A percentile compares a stretch with the other conserved stretches of the same genome.
phyloP scores from a whole-genome alignment of 2,888 invertebrate genomes.

The Asteroscopus sphinx region DNA sequence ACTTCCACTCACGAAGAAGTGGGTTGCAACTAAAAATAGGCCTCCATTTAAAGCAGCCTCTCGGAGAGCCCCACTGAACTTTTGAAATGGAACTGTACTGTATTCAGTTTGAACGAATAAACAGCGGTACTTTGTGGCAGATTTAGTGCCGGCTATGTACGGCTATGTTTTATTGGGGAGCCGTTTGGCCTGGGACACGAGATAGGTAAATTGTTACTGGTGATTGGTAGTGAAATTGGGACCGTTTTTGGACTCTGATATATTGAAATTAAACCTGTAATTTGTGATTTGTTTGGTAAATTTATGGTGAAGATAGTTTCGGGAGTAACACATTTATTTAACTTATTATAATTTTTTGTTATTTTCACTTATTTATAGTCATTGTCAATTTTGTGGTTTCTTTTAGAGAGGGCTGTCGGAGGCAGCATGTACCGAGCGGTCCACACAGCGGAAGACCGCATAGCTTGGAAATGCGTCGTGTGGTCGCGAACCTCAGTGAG shows the following conservation, averaged over 20 bases:
- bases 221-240: conserved; percentile 49
- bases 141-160: conserved; percentile 52
- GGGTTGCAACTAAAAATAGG: conserved; percentile 69
- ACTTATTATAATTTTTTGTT: background rate
- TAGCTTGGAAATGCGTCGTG: too few species aligned
- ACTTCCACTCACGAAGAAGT: conserved; percentile 1
- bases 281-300: conserved; percentile 48
- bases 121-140: conserved; percentile 55
- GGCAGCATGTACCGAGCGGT: too few species aligned
- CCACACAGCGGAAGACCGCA: too few species aligned
- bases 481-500: too few species aligned
- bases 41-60: conserved; percentile 67
- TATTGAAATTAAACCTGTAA: conserved; percentile 47
- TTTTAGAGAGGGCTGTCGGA: too few species aligned
- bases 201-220: conserved; percentile 58
- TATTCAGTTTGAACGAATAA: conserved; percentile 57
- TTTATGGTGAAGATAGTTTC: conserved; percentile 11
- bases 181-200: conserved; percentile 37
- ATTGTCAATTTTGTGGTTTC: too few species aligned
- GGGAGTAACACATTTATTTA: background rate
- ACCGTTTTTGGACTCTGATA: conserved; percentile 48
- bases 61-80: conserved; percentile 56
- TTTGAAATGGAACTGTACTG: conserved; percentile 63
- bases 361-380: too few species aligned
- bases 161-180: conserved; percentile 45